Evolutionary conservation across 2,888 invertebrate species (phyloP).

Genomic region (Papilio demoleus): DNA sequence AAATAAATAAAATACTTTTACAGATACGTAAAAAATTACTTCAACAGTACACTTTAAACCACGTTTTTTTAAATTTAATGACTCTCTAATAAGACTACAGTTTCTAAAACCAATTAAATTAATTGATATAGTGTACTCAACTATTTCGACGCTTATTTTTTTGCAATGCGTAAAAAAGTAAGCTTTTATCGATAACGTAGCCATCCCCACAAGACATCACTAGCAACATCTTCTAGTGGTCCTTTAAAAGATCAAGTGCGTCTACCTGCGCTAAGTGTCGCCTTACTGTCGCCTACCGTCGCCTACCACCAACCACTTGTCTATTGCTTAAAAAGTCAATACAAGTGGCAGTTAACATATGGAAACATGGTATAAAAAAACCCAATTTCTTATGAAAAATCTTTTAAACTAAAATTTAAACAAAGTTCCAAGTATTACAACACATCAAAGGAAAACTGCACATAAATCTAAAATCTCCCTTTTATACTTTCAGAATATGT

Average conservation of each 20-base stretch:
- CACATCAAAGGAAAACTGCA: neutral
- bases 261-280: slow-evolving; percentile 24
- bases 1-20: neutral
- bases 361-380: neutral
- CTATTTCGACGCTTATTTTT: too few species aligned
- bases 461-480: neutral
- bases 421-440: neutral
- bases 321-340: slow-evolving; percentile 6
- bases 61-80: too few species aligned
- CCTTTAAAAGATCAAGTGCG: slow-evolving; percentile 22
- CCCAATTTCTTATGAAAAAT: neutral
- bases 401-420: neutral
- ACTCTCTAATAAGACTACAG: too few species aligned
- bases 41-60: too few species aligned
- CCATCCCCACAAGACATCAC: neutral
- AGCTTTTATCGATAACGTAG: neutral
- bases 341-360: slow-evolving; percentile 17
- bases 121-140: too few species aligned
- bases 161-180: too few species aligned
- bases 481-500: neutral
- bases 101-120: too few species aligned
- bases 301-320: slow-evolving; percentile 16
- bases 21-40: neutral
- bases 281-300: slow-evolving; percentile 10
- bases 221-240: slow-evolving; percentile 11